Conservation (phyloP, 2,113 vertebrate species). For the Anseranas semipalmata region DNA sequence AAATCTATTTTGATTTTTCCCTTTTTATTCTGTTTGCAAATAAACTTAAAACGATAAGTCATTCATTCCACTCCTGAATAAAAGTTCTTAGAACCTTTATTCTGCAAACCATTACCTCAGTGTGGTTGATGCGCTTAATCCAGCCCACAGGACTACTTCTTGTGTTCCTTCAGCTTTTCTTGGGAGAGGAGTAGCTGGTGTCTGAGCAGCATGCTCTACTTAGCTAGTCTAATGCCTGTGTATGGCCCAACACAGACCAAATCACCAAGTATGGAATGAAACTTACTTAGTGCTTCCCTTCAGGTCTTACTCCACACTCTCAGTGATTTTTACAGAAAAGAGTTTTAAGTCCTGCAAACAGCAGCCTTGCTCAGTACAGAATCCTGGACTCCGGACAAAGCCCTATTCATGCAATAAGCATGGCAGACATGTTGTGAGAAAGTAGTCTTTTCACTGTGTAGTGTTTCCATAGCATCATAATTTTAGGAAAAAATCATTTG, state of each 20-base stretch:
- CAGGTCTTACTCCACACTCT: neutral
- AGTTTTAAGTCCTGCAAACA: neutral
- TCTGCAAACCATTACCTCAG: neutral
- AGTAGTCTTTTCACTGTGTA: neutral
- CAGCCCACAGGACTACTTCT: neutral
- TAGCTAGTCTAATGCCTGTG: neutral
- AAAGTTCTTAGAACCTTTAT: neutral
- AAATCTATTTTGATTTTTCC: neutral
- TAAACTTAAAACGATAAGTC: neutral
- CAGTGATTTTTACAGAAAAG: neutral
- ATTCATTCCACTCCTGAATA: neutral
- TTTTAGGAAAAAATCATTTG: neutral
- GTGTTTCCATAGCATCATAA: neutral
- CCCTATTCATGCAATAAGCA: neutral
- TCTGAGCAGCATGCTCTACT: neutral
- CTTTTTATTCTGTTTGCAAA: neutral
- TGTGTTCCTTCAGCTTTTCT: neutral
- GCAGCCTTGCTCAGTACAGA: neutral
- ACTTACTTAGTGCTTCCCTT: neutral
- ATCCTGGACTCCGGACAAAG: constrained; percentile 20
- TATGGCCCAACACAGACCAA: neutral
- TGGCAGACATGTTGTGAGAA: neutral
- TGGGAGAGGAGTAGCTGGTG: neutral
- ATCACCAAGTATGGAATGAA: neutral
- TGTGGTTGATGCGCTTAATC: neutral